These are phyloP conservation scores for Xiphorhynchus elegans DNA, from an alignment of 2,113 vertebrate genomes.

Conservation along the genomic window DNA sequence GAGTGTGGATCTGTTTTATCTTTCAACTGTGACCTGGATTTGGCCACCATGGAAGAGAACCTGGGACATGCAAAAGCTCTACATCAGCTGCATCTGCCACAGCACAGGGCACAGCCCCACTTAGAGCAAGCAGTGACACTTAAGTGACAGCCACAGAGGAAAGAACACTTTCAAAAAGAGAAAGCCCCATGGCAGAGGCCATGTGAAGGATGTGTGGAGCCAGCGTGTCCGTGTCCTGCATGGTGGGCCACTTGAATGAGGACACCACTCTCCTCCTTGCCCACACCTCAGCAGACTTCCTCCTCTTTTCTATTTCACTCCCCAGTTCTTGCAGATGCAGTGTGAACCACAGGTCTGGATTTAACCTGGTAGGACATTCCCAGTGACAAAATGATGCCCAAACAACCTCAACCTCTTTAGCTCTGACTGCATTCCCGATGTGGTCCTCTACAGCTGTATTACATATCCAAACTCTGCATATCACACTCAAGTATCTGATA, in stretches of 20 bases:
- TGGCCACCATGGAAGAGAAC: neutral
- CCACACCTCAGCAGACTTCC: neutral
- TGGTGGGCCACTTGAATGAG: neutral
- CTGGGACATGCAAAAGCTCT: neutral
- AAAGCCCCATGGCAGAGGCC: neutral
- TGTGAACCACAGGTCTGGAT: neutral
- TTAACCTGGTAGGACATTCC: neutral
- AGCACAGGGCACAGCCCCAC: neutral
- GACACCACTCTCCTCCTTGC: neutral
- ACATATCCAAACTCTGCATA: neutral
- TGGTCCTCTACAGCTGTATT: neutral
- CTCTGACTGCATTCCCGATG: neutral
- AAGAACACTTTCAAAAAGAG: neutral
- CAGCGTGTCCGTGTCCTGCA: rapidly evolving
- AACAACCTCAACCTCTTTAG: neutral
- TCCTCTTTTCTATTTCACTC: neutral
- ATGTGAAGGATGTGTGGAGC: neutral
- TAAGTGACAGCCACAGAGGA: rapidly evolving
- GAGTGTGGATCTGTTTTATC: neutral
- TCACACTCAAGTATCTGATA: neutral
- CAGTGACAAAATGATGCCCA: neutral
- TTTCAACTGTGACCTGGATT: neutral
- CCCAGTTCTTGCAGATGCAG: neutral
- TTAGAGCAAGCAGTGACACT: neutral
- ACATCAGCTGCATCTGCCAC: neutral